A percentile compares a stretch with the other conserved stretches of the same genome.
phyloP scores from a whole-genome alignment of 2,888 invertebrate genomes.

The Drosophila seclusa region DNA sequence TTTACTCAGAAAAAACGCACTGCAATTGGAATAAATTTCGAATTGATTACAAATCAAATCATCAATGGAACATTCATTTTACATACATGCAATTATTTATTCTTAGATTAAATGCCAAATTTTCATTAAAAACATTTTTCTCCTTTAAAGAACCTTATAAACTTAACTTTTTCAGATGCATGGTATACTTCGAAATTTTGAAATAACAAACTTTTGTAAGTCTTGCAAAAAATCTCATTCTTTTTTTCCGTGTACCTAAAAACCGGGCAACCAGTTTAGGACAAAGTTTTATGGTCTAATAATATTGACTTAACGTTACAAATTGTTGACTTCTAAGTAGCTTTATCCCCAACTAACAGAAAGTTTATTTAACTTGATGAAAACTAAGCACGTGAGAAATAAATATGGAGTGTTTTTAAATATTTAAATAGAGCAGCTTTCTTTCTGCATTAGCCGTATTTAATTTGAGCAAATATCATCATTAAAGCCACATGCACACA shows the following conservation, averaged over 20 bases:
- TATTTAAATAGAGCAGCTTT: not conserved
- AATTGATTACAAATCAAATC: not conserved
- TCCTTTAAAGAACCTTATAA: not conserved
- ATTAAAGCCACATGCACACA: constrained; percentile 61
- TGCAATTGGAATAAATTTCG: not conserved
- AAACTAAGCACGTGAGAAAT: not conserved
- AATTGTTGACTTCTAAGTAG: not conserved
- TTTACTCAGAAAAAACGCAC: not conserved
- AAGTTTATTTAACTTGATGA: not conserved
- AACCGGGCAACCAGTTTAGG: not conserved
- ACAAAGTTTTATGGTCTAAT: not conserved
- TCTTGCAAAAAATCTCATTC: not conserved
- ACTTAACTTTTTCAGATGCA: not conserved
- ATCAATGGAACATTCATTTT: not conserved
- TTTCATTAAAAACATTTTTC: not conserved
- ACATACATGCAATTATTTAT: not conserved
- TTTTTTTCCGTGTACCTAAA: not conserved
- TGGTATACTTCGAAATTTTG: not conserved
- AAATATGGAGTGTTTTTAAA: not conserved
- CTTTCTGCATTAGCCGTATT: constrained; percentile 16
- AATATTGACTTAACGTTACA: not conserved
- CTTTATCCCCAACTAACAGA: not conserved
- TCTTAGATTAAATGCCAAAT: not conserved
- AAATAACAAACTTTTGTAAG: not conserved
- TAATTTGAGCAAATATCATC: constrained; percentile 65